Evolutionary conservation across 2,888 invertebrate species (phyloP), one percentile per base, ranked within the genome.

Genomic region (Cantharis rufa): DNA sequence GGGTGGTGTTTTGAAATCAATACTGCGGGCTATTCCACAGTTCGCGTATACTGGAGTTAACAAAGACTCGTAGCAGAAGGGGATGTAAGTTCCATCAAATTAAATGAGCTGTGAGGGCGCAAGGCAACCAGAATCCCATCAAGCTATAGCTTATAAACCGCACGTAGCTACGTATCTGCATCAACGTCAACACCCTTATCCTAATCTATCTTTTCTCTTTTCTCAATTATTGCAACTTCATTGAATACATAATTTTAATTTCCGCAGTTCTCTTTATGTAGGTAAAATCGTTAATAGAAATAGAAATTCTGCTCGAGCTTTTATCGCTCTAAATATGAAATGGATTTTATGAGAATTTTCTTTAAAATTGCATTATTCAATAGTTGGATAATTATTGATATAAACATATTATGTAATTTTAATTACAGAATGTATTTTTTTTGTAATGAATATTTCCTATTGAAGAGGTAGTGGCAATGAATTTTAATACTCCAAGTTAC

Each of bases 11-110:
- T 70, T 70, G 76, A 62, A 77, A 83, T 83, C 83, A 83, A 83
- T 83, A 83, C 82, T 83, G 82, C 80, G 83, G 83, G 82, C 82
- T 82, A 80, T 80, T 69, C 80, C 77, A 78, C 78, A 74, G 79
- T 77, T 78, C 78, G 79, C 75, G 81, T 78, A 75, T 77, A 66
- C 70, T 75, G 75, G 74, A 74, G 76, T 75, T 77, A 79, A 79
- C 79, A 79, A 79, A 79, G 75, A 72, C 75, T 69, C 74, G 74
- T 66, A 66, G 64, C 73, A 77, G 70, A 79, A 69, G 76, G 78
- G 76, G 76, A 70, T 68, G 70, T 70, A 76, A 75, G 76, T 78
- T 78, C 79, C 79, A 81, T 81, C 80, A 81, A 80, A 80, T 81
- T 81, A 80, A 76, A 78, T 76, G 80, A 72, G 78, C 78, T 75